Percentiles rank a stretch among this genome's conserved stretches.
phyloP scores from a whole-genome alignment of 2,888 invertebrate genomes.

The Mystacides longicornis region DNA sequence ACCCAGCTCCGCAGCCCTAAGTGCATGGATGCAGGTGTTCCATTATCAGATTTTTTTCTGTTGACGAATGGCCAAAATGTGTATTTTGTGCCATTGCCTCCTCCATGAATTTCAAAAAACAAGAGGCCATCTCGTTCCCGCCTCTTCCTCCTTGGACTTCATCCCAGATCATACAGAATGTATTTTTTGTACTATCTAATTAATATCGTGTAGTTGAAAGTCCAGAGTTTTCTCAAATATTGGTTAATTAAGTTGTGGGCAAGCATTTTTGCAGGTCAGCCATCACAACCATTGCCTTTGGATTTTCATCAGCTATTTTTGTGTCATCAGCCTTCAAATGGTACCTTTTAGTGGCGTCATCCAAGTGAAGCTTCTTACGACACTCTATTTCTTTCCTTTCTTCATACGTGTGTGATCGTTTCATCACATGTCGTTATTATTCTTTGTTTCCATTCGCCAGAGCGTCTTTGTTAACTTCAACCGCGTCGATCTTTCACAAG shows the following conservation, averaged over 20 bases:
- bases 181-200: slow-evolving; percentile 6
- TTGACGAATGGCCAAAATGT: slow-evolving; percentile 4
- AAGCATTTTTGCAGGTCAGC: slow-evolving; percentile 6
- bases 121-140: neutral
- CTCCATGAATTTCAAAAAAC: neutral
- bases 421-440: no score
- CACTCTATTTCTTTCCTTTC: neutral
- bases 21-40: neutral
- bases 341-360: neutral
- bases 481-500: no score
- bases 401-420: slow-evolving; percentile 1
- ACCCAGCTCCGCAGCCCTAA: slow-evolving; percentile 5
- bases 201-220: neutral
- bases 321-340: slow-evolving; percentile 4
- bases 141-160: neutral
- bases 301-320: neutral
- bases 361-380: neutral
- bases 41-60: slow-evolving; percentile 2
- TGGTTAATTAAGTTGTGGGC: slow-evolving; percentile 4
- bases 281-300: slow-evolving; percentile 2
- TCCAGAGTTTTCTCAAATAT: slow-evolving; percentile 3
- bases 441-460: no score
- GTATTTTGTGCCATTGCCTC: neutral
- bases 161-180: neutral
- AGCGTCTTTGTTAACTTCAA: no score